Evolutionary conservation across 2,888 invertebrate genomes (phyloP), one percentile per base, ranked within the genome.

Genomic region (Lumbricus terrestris): DNA sequence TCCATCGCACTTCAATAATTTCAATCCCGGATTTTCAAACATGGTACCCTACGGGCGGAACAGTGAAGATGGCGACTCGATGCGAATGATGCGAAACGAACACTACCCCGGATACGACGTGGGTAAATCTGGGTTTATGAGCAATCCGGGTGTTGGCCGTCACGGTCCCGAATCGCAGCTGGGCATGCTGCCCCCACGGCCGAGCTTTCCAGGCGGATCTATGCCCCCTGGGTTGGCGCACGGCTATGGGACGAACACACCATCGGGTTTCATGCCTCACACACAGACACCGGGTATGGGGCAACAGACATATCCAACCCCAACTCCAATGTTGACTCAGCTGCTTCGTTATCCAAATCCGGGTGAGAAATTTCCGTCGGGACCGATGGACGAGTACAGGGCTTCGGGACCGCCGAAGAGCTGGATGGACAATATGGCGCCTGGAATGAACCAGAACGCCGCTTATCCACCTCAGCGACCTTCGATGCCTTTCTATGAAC

Each of bases 81-180:
- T 85, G 34, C 85, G 85, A 35, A 85, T 85, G 85, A 85, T 85
- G 85, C 34, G 85, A 85, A 85, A 34, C 15, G 85, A 85, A 85
- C 85, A 85, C 37, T 85, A 85, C 37, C 37, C 85, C 3, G 85
- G 34, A 34, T 85, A 85, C 37, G 85, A 85, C 16, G 85, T 34
- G 35, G 37, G 85, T 23, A 85, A 85, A 34, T 34, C 85, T 34
- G 85, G 85, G 34, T 85, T 85, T 37, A 85, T 85, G 85, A 85
- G 35, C 85, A 85, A 35, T 85, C 85, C 34, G 16, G 85, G 35
- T 16, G 88, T 37, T n/a, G 35, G 29, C 54, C 90, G 89, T 82
- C 82, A 83, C 69, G 88, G 42, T 85, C 89, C 90, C 5, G 54
- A 42, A 47, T 90, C 90, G 23, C 90, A 34, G 90, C 33, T 82